Evolutionary conservation across 2,113 vertebrate genomes (phyloP).

Genomic region (Chaenogobius annularis): DNA sequence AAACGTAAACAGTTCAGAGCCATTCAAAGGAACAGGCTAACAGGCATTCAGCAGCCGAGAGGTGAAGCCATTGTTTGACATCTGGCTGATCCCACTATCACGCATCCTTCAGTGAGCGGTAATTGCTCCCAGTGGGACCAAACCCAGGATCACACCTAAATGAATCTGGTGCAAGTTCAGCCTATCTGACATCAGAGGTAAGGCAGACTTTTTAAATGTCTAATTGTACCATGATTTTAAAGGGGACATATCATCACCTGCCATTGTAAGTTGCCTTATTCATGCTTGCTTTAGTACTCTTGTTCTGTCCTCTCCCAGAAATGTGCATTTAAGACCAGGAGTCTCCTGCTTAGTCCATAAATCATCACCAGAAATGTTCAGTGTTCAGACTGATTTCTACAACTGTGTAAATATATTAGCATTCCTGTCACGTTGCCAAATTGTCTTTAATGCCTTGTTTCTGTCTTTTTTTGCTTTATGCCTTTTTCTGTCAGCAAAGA

Average conservation of each 20-base stretch:
- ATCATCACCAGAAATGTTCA: too few relatives aligned
- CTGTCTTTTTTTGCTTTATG: too few relatives aligned
- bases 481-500: too few relatives aligned
- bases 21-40: constrained; percentile 41
- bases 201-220: constrained; percentile 59
- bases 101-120: constrained; percentile 72
- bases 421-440: too few relatives aligned
- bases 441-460: too few relatives aligned
- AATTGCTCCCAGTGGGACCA: constrained; percentile 94
- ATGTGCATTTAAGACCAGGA: too few relatives aligned
- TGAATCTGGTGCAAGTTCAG: constrained; percentile 72
- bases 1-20: constrained; percentile 35
- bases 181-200: constrained; percentile 66
- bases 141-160: constrained; percentile 77
- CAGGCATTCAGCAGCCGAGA: constrained; percentile 72
- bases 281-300: not conserved
- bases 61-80: constrained; percentile 82
- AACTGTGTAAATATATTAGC: too few relatives aligned
- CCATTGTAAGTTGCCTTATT: not conserved
- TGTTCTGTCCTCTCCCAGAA: not conserved
- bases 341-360: too few relatives aligned
- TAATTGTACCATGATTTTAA: constrained; percentile 54
- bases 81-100: constrained; percentile 76
- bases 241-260: not conserved
- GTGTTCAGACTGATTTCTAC: too few relatives aligned